Evolutionary conservation across 2,888 invertebrate genomes (phyloP).

Genomic region (Lymantria monacha): DNA sequence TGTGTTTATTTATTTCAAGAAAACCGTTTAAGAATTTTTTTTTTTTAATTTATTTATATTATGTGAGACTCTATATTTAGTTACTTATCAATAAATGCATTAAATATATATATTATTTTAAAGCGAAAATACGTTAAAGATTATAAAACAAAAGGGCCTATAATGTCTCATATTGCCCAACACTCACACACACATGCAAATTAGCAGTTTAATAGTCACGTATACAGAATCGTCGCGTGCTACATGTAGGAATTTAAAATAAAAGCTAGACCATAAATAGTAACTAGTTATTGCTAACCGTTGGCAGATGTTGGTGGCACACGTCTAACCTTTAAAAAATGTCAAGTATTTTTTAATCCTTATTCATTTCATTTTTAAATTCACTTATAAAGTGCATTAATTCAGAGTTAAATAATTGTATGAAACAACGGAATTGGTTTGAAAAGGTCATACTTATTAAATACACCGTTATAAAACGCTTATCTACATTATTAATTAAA

Average conservation of each 20-base stretch:
- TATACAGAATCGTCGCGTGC: conserved; percentile 21
- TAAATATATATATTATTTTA: too few relatives aligned
- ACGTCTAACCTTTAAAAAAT: conserved; percentile 36
- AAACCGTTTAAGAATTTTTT: too few relatives aligned
- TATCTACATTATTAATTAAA: too few relatives aligned
- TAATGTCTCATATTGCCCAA: too few relatives aligned
- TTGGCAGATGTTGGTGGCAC: conserved; percentile 36
- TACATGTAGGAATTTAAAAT: conserved; percentile 15
- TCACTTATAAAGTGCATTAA: not conserved
- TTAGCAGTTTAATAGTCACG: not conserved
- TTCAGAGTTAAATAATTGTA: not conserved
- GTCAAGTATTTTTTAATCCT: conserved; percentile 23
- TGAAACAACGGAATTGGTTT: not conserved
- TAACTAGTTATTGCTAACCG: conserved; percentile 28
- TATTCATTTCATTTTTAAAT: conserved; percentile 6
- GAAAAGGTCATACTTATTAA: not conserved
- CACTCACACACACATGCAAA: too few relatives aligned
- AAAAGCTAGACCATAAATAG: conserved; percentile 29
- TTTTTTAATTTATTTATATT: too few relatives aligned
- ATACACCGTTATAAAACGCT: too few relatives aligned
- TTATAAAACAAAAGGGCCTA: too few relatives aligned
- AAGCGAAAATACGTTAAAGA: too few relatives aligned
- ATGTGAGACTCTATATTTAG: too few relatives aligned
- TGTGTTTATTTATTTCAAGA: too few relatives aligned
- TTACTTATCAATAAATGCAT: too few relatives aligned